Evolutionary conservation across 2,888 invertebrate species (phyloP), one percentile per base, ranked within the genome.

Genomic region (Nymphalis polychloros): DNA sequence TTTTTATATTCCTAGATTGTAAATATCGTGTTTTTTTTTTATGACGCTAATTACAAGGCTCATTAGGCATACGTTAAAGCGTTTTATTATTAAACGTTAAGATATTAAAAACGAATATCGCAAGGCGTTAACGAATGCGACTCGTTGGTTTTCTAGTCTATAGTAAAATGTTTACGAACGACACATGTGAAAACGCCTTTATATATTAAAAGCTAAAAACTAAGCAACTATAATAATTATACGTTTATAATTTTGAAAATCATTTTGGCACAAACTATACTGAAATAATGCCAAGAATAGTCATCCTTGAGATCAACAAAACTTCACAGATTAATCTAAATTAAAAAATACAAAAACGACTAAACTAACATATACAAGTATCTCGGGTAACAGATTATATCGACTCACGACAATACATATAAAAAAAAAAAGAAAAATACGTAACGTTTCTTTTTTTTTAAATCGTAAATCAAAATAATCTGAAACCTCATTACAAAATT

Each of bases 231-330:
- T 46, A 16, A 59, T 17, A 19, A 63, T 19, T n/a, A 59, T n/a
- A 19, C 13, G 20, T 53, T 47, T 16, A 50, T 67, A 62, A 63
- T 64, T 64, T 68, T 64, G 60, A 68, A 65, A 65, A 64, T 59
- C 52, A 68, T 72, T 71, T 70, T 72, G 70, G 70, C 70, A 72
- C 70, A 46, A 66, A 66, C 20, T 59, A 72, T 61, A 70, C 72
- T 65, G 64, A 59, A 53, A 65, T 35, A 66, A 19, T 59, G 62
- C 53, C 67, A 67, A 64, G 60, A 23, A 57, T 52, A 67, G 64
- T 57, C 55, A 20, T 55, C 52, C 65, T 55, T 68, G 72, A 72
- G 72, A 72, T 72, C 72, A 70, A 63, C 65, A 64, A 70, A 68
- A 68, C 48, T 53, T 55, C 55, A 66, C 48, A 53, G 35, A 55